Base-by-base conservation (phyloP, 2,888 invertebrate species). In the Yponomeuta sedellus region DNA sequence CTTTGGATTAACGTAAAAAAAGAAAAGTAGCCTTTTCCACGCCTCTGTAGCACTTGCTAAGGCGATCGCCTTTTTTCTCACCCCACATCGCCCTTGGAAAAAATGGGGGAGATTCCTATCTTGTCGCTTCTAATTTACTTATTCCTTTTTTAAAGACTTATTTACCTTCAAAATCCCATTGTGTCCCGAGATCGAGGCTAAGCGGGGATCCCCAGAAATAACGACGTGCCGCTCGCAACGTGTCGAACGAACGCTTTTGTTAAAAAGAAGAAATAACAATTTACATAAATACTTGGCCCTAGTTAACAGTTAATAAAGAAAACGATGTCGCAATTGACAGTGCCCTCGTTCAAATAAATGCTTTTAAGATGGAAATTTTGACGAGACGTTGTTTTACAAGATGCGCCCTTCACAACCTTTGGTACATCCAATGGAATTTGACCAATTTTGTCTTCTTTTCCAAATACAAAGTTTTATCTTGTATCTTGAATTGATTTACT, bases 41-140 rank as follows among this genome's bases (percentile, higher is more conserved):
- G 83, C 73, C 82, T 70, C 61, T 66, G 61, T 67, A 66, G 77
- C 65, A 79, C 67, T 66, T 69, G 82, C 75, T 77, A 85, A 87
- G 85, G 83, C 89, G 88, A 89, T 89, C 89, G 87, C 77, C 85
- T 88, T 89, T 89, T 88, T 87, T 85, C 79, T 82, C 85, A 77
- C 86, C 88, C 88, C 79, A 82, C 66, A 75, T 79, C 83, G 76
- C 79, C 83, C 83, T 82, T 75, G 76, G 78, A 86, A 89, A 83
- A 92, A 91, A 91, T 92, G 91, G 93, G 94, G 94, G 93, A 94
- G 94, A 94, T 94, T 92, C 93, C 93, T 94, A 94, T 95, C 94
- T 93, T 93, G 92, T 89, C 92, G 93, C 92, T 93, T 94, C 94
- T 94, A 94, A 94, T 94, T 94, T 94, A 94, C 94, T 94, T 94